phyloP scores from a whole-genome alignment of 2,797 vertebrate genomes.

The Scolopax bukidnonensis region DNA sequence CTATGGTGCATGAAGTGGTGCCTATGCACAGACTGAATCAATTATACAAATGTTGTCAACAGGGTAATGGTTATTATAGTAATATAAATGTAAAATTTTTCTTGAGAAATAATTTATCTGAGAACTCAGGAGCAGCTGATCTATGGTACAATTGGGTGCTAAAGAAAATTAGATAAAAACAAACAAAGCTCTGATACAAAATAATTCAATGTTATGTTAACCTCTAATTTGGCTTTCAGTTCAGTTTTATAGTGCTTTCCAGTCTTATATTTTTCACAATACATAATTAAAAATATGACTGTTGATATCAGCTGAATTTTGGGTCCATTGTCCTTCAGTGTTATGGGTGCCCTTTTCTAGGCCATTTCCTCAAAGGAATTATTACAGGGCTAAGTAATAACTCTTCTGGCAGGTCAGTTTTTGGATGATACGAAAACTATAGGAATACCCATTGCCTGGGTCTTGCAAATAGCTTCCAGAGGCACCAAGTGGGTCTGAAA shows the following conservation, averaged over 20 bases:
- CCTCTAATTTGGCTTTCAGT: neutral
- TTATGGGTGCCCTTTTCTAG: neutral
- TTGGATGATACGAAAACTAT: neutral
- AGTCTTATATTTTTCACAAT: neutral
- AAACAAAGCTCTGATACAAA: neutral
- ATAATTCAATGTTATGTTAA: neutral
- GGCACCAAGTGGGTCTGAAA: neutral
- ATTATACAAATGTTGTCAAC: neutral
- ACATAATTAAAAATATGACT: neutral
- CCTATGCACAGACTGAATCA: neutral
- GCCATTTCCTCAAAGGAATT: neutral
- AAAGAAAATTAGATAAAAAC: neutral
- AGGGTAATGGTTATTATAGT: neutral
- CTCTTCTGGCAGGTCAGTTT: neutral
- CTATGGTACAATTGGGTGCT: neutral
- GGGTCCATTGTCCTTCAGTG: neutral
- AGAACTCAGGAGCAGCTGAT: neutral
- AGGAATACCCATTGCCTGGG: neutral
- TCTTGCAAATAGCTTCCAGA: neutral
- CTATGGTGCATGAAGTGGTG: accelerated
- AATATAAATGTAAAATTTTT: neutral
- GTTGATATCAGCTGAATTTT: neutral
- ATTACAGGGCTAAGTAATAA: neutral
- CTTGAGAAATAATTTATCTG: neutral
- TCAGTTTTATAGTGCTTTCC: neutral